Conservation (phyloP, 2,113 vertebrate genomes). For the Trichomycterus rosablanca region DNA sequence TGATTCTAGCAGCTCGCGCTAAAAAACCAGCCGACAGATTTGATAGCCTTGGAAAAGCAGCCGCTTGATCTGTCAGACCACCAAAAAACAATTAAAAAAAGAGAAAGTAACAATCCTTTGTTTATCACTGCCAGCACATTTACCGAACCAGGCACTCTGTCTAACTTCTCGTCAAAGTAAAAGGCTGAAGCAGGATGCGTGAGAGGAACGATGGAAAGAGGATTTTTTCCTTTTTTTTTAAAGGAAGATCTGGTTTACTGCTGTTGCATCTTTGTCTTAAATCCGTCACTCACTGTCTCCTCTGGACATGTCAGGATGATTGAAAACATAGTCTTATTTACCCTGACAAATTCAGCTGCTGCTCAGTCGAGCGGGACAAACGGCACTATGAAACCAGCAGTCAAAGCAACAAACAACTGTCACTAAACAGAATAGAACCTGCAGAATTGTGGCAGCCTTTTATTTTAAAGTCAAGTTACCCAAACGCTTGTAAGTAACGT, state of each 20-base stretch:
- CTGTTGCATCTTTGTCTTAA: constrained; percentile 60
- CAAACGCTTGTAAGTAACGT: too few species aligned
- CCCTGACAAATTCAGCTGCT: constrained; percentile 64
- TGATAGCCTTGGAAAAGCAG: constrained; percentile 53
- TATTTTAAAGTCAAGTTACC: too few species aligned
- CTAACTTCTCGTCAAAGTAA: constrained; percentile 52
- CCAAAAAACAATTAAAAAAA: constrained; percentile 58
- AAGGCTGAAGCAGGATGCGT: constrained; percentile 32
- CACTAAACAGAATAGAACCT: constrained; percentile 23
- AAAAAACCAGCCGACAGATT: constrained; percentile 56
- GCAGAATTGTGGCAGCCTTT: too few species aligned
- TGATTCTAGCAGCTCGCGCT: constrained; percentile 47
- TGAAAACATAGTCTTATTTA: constrained; percentile 67
- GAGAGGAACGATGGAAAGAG: constrained; percentile 19
- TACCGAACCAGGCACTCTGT: constrained; percentile 68
- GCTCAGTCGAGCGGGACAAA: constrained; percentile 61
- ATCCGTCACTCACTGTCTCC: constrained; percentile 66
- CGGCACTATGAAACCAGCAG: constrained; percentile 42
- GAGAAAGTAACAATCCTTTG: constrained; percentile 67
- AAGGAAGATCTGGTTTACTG: constrained; percentile 59
- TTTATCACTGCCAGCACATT: constrained; percentile 72
- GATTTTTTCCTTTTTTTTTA: constrained; percentile 29
- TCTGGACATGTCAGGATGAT: constrained; percentile 70
- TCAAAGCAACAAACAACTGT: constrained; percentile 43
- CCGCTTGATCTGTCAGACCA: constrained; percentile 69